Evolutionary conservation across 2,888 invertebrate genomes (phyloP).

Genomic region (Actias luna): DNA sequence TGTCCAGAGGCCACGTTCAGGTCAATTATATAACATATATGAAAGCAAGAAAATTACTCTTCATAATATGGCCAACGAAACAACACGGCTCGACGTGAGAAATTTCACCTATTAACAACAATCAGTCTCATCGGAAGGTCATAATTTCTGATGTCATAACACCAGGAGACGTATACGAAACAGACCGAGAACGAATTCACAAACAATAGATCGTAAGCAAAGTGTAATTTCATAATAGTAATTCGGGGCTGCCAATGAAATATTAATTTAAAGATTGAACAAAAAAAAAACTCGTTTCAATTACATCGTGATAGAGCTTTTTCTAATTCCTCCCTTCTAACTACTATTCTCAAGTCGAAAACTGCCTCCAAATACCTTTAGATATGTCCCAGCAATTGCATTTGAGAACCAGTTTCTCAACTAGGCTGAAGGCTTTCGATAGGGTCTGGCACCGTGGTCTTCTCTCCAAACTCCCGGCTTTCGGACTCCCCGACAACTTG

Average conservation of each 20-base stretch:
- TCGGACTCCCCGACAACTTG: too few relatives aligned
- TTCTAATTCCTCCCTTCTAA: too few relatives aligned
- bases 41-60: conserved; percentile 42
- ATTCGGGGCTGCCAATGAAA: not conserved
- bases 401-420: too few relatives aligned
- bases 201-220: conserved; percentile 54
- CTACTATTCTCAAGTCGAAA: too few relatives aligned
- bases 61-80: conserved; percentile 32
- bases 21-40: conserved; percentile 31
- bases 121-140: conserved; percentile 23
- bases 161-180: conserved; percentile 27
- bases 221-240: conserved; percentile 1
- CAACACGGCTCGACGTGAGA: conserved; percentile 14
- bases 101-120: conserved; percentile 47
- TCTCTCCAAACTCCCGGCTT: too few relatives aligned
- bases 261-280: not conserved
- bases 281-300: too few relatives aligned
- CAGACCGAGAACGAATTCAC: conserved; percentile 20
- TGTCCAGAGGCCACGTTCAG: conserved; percentile 15
- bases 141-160: conserved; percentile 62
- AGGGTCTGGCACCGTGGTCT: too few relatives aligned
- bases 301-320: too few relatives aligned
- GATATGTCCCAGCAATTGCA: too few relatives aligned
- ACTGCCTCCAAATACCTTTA: too few relatives aligned
- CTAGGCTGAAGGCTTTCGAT: too few relatives aligned